Evolutionary conservation across 2,888 invertebrate genomes (phyloP).

Genomic region (Morpho deidamia): DNA sequence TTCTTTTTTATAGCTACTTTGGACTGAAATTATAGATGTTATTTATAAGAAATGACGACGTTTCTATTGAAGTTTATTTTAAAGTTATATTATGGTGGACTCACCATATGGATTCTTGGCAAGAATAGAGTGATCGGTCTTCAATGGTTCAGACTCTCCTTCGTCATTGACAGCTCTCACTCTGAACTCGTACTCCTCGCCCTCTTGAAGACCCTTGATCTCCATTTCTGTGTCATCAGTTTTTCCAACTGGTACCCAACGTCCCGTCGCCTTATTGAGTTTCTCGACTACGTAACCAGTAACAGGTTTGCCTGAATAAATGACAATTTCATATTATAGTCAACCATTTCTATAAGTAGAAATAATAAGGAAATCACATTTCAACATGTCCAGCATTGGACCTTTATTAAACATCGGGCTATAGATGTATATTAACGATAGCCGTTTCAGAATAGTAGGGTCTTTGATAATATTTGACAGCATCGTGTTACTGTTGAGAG

Average conservation of each 20-base stretch:
- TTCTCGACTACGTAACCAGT: constrained; percentile 97
- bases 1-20: too few species aligned
- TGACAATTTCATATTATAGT: too few species aligned
- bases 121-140: constrained; percentile 90
- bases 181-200: constrained; percentile 93
- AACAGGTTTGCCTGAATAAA: constrained; percentile 82
- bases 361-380: too few species aligned
- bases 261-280: constrained; percentile 92
- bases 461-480: too few species aligned
- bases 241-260: constrained; percentile 96
- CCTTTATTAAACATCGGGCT: too few species aligned
- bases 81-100: constrained; percentile 21
- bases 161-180: constrained; percentile 97
- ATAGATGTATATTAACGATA: too few species aligned
- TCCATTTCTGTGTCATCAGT: constrained; percentile 93
- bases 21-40: too few species aligned
- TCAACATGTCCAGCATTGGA: too few species aligned
- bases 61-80: neutral
- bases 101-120: constrained; percentile 98
- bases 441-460: too few species aligned
- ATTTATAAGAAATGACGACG: too few species aligned
- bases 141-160: constrained; percentile 95
- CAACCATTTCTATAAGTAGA: too few species aligned
- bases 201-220: constrained; percentile 89
- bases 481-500: too few species aligned